Evolutionary conservation across 1,140 invertebrate species (phyloP).

Genomic region (Rhizoglyphus robini): DNA sequence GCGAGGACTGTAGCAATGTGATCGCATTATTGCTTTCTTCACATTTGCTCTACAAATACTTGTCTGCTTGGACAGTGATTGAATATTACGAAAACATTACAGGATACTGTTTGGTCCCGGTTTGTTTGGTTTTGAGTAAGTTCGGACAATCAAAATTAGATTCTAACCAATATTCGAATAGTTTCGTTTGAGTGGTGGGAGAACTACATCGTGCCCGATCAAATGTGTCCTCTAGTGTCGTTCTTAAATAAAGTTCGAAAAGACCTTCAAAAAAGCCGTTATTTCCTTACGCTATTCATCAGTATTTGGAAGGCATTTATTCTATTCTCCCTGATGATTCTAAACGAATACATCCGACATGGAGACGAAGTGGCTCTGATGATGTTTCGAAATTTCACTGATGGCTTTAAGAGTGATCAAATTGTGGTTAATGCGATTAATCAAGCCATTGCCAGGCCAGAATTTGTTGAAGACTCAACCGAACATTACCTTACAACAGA

Average conservation of each 20-base stretch:
- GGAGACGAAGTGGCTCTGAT: slow-evolving; percentile 44
- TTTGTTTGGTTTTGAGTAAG: no score
- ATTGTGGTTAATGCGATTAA: not conserved
- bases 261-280: slow-evolving; percentile 57
- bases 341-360: slow-evolving; percentile 51
- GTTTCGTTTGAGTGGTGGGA: no score
- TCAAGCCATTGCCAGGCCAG: slow-evolving; percentile 19
- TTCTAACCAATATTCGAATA: slow-evolving; percentile 35
- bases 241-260: slow-evolving; percentile 58
- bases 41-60: no score
- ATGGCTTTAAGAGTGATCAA: not conserved
- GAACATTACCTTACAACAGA: not conserved
- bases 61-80: no score
- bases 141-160: not conserved
- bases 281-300: slow-evolving; percentile 73
- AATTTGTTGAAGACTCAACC: not conserved
- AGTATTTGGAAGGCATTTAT: slow-evolving; percentile 71
- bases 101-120: no score
- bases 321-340: slow-evolving; percentile 55
- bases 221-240: slow-evolving; percentile 45
- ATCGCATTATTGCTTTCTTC: no score
- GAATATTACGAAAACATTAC: no score
- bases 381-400: slow-evolving; percentile 5
- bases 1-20: not conserved
- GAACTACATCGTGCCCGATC: slow-evolving; percentile 49